Evolutionary conservation across 2,888 invertebrate genomes (phyloP), one percentile per base, ranked within the genome.

Genomic region (Scrobipalpa atriplicella): DNA sequence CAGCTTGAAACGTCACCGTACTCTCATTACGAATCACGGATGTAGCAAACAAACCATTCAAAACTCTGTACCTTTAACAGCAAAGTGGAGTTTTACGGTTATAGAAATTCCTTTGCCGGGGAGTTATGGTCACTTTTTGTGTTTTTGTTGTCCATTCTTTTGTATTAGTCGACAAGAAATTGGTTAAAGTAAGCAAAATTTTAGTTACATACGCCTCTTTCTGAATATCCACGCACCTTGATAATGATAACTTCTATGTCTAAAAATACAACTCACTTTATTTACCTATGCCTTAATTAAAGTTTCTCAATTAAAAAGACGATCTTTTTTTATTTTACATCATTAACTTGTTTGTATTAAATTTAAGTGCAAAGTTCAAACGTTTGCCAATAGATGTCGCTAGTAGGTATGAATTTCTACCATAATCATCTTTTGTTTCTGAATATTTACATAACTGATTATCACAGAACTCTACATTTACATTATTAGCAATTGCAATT

Each of bases 11-110:
- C 0, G 2, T 1, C 21, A 51, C 65, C 71, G 79, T 76, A 85
- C 80, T 84, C 89, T 89, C 89, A 91, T 90, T 90, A 91, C 87
- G 84, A 90, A 91, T 92, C 92, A 90, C 88, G 88, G 89, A 89
- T 89, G 85, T 89, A 87, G 86, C 89, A 89, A 87, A 89, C 89
- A 89, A 89, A 89, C 88, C 87, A 90, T 87, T 90, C 85, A 88
- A 89, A 90, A 88, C 88, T 85, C 80, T 86, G 84, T 90, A 84
- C 85, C 85, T 86, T 86, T 85, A 76, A 84, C 86, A 84, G 88
- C 84, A 86, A 87, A 89, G 82, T 85, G 83, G 84, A 82, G 81
- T 87, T 88, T 89, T 85, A 90, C 81, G 83, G 84, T 78, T 79
- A 80, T 83, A 80, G 80, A 86, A 84, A 88, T 86, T 84, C 85